Evolutionary conservation across 2,113 vertebrate species (phyloP), one percentile per base, ranked within the genome.

Genomic region (Natator depressus): DNA sequence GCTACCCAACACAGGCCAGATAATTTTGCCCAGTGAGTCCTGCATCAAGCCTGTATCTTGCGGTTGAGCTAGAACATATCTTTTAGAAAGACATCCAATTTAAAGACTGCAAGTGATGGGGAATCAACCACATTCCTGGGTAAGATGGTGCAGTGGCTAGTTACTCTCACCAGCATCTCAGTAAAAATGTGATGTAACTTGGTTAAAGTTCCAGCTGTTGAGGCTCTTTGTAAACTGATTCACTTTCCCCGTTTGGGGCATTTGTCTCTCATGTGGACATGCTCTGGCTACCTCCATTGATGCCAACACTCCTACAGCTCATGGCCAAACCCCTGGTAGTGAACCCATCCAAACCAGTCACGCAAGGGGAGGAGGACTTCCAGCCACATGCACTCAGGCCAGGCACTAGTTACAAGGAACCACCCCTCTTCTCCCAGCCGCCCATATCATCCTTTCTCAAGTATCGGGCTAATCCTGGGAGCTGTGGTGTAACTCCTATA

Each of bases 401-500:
- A 84, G 62, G 5, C 54, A 54, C 69, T 6, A 17, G 20, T n/a
- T 1, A n/a, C 27, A n/a, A 89, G n/a, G 72, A 88, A 49, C 3
- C 22, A 20, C 29, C 49, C 49, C 25, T 50, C 49, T 35, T 57
- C 75, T 69, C 57, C n/a, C 87, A 89, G 78, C 65, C 57, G 51
- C 80, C 3, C 0, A 5, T 69, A 78, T 59, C 82, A 89, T 14
- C 65, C 31, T 46, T 16, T 20, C 38, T 51, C 51, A 6, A 85
- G 47, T 4, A 89, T 78, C 9, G 84, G 51, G n/a, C 88, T 35
- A 79, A 72, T 72, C 83, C 62, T 4, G 0, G 82, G 42, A 82
- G 59, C 75, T 22, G 9, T 49, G 55, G 78, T 55, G 3, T 59
- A 50, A 1, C 0, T 16, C 57, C 85, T 1, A 53, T 47, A 16